Percentiles rank a stretch among this genome's conserved stretches.
Conservation (phyloP, 2,888 invertebrate species). For the Mycogona germanica region DNA sequence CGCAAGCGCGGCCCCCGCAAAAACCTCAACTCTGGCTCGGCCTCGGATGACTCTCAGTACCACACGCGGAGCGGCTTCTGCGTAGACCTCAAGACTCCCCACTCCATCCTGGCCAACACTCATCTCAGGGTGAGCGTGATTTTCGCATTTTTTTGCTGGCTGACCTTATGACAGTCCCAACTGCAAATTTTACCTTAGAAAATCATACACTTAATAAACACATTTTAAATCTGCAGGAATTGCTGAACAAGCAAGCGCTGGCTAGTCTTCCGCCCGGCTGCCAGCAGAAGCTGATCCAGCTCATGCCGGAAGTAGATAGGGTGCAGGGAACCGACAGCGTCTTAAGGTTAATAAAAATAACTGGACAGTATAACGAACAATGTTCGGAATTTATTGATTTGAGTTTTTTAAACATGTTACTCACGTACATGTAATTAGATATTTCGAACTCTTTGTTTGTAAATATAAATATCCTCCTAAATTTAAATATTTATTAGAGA, state of each 20-base stretch:
- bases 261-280: constrained; percentile 71
- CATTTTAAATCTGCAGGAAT: constrained; percentile 43
- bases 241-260: constrained; percentile 85
- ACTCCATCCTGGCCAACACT: constrained; percentile 85
- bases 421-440: no score
- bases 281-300: constrained; percentile 82
- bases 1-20: no score
- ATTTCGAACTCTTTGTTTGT: no score
- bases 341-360: constrained; percentile 35
- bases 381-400: no score
- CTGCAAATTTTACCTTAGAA: not conserved
- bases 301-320: constrained; percentile 83
- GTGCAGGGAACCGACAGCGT: constrained; percentile 33
- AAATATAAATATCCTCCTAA: no score
- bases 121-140: constrained; percentile 46
- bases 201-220: constrained; percentile 14
- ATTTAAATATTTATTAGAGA: constrained; percentile 6
- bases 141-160: not conserved
- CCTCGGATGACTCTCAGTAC: not conserved
- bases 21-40: not conserved
- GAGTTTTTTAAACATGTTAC: no score
- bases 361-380: no score
- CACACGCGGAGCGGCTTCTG: constrained; percentile 3
- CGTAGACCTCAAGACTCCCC: constrained; percentile 93
- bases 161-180: not conserved